Evolutionary conservation across 2,888 invertebrate genomes (phyloP).

Genomic region (Eupithecia dodoneata): DNA sequence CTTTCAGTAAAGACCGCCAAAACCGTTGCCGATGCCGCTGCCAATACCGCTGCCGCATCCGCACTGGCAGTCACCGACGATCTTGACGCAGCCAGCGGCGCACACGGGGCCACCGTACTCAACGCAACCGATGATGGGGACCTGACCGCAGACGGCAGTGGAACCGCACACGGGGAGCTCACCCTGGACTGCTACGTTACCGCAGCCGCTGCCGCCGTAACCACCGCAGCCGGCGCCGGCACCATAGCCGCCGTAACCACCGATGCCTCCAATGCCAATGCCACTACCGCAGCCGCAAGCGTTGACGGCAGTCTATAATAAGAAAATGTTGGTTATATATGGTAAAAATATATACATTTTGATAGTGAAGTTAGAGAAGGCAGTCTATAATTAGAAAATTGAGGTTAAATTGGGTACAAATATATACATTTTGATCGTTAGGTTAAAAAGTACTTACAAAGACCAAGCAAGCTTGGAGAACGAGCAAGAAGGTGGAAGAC

Average conservation of each 20-base stretch:
- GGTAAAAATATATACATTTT: not conserved
- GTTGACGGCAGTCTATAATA: constrained; percentile 2
- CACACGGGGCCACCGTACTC: constrained; percentile 42
- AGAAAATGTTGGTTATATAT: not conserved
- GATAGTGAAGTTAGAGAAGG: not conserved
- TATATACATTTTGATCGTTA: not conserved
- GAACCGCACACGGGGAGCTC: constrained; percentile 54
- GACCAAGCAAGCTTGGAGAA: constrained; percentile 41
- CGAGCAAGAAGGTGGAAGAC: constrained; percentile 31
- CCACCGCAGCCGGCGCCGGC: constrained; percentile 35
- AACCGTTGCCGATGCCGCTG: not conserved
- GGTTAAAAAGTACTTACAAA: constrained; percentile 41
- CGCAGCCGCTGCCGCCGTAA: constrained; percentile 48
- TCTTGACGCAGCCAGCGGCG: constrained; percentile 43
- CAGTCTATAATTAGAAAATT: not conserved
- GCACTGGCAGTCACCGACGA: constrained; percentile 43
- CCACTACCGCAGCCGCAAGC: constrained; percentile 18
- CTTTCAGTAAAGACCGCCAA: not conserved
- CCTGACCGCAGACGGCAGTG: constrained; percentile 43
- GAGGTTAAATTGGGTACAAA: not conserved
- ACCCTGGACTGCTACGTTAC: constrained; percentile 51
- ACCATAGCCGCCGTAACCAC: constrained; percentile 27
- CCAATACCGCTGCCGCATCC: constrained; percentile 27
- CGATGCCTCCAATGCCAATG: constrained; percentile 25
- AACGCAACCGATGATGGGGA: constrained; percentile 46